Evolutionary conservation across 2,113 vertebrate species (phyloP).

Genomic region (Jacana jacana): DNA sequence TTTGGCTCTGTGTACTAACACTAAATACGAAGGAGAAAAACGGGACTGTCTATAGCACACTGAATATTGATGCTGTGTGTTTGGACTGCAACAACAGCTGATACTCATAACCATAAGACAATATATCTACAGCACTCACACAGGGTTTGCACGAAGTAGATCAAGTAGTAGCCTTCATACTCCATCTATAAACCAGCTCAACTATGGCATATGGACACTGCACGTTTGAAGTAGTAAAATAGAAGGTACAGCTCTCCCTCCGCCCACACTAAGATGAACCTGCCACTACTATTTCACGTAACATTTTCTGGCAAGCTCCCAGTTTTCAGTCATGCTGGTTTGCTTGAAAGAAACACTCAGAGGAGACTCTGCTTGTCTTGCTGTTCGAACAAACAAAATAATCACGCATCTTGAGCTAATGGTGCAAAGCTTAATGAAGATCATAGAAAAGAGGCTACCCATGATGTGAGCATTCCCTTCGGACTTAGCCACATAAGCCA

Average conservation of each 20-base stretch:
- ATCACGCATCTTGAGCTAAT: constrained; percentile 49
- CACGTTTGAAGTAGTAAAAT: constrained; percentile 42
- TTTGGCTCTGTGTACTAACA: constrained; percentile 46
- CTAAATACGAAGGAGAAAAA: constrained; percentile 37
- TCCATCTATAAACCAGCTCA: constrained; percentile 30
- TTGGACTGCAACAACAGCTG: constrained; percentile 35
- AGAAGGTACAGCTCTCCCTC: constrained; percentile 51
- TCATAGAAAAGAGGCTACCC: constrained; percentile 32
- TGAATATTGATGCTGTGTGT: constrained; percentile 27
- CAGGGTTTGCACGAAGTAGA: neutral
- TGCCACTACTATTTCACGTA: constrained; percentile 63
- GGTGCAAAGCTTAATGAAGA: constrained; percentile 61
- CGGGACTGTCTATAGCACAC: neutral
- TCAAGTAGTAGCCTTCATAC: neutral
- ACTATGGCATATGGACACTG: constrained; percentile 47
- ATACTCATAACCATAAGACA: neutral
- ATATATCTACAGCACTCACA: neutral
- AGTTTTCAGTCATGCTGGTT: constrained; percentile 65
- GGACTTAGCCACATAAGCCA: constrained; percentile 42
- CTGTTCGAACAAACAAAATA: constrained; percentile 55
- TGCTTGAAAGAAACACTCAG: constrained; percentile 59
- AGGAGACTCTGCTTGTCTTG: constrained; percentile 49
- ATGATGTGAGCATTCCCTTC: constrained; percentile 36
- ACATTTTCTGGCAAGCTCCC: constrained; percentile 62
- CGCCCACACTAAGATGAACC: constrained; percentile 53